Evolutionary conservation across 2,888 invertebrate species (phyloP).

Genomic region (Camponotus fellah): DNA sequence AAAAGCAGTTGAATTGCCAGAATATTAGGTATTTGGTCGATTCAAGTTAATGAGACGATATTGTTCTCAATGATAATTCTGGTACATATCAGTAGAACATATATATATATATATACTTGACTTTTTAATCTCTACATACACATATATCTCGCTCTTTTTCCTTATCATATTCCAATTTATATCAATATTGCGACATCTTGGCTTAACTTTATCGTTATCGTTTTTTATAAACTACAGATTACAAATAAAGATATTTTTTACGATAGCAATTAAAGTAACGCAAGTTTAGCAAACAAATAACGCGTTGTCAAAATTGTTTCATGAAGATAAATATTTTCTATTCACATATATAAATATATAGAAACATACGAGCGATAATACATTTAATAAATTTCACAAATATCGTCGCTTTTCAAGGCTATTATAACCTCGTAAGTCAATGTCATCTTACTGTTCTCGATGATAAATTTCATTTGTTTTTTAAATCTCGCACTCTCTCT

Average conservation of each 20-base stretch:
- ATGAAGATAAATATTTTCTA: neutral
- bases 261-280: neutral
- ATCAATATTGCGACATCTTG: neutral
- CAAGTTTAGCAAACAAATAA: neutral
- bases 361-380: neutral
- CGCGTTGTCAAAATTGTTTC: neutral
- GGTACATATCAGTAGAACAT: neutral
- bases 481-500: neutral
- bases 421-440: neutral
- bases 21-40: neutral
- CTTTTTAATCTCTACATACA: neutral
- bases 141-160: neutral
- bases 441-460: neutral
- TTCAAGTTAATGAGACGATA: neutral
- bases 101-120: neutral
- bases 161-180: neutral
- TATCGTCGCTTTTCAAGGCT: neutral
- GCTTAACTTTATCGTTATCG: neutral
- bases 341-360: neutral
- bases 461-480: neutral
- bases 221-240: neutral
- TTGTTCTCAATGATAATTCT: neutral
- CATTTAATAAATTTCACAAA: conserved; percentile 3
- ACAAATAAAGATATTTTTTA: neutral
- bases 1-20: neutral